Percentiles rank a stretch among this genome's conserved stretches.
phyloP scores from a whole-genome alignment of 2,888 invertebrate species.

The Platypus cylindrus region DNA sequence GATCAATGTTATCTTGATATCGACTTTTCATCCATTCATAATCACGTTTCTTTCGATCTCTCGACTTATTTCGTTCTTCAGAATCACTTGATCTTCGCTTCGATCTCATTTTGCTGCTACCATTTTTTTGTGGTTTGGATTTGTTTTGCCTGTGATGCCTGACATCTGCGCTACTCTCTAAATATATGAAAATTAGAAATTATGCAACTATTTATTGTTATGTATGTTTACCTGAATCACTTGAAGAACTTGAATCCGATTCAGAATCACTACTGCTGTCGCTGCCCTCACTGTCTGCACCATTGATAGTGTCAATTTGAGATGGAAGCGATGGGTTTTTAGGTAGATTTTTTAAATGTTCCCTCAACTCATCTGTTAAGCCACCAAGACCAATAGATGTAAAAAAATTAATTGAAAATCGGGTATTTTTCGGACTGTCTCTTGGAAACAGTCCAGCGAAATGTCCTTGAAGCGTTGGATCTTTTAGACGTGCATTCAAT shows the following conservation, averaged over 20 bases:
- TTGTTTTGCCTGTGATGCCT: too few species aligned
- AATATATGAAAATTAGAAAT: too few species aligned
- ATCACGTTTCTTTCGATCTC: constrained; percentile 10
- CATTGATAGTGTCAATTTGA: too few species aligned
- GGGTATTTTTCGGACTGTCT: constrained; percentile 90
- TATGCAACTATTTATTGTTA: background rate
- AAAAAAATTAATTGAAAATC: constrained; percentile 97
- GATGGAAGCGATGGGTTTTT: constrained; percentile 19
- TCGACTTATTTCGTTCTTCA: constrained; percentile 5
- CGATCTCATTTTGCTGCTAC: background rate
- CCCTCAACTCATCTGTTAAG: constrained; percentile 66
- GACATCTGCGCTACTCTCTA: too few species aligned
- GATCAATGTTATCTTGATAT: constrained; percentile 19
- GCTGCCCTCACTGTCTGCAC: constrained; percentile 9
- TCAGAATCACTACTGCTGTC: constrained; percentile 7
- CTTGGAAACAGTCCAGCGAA: constrained; percentile 90
- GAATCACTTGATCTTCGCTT: constrained; percentile 9
- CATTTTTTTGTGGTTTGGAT: constrained; percentile 3
- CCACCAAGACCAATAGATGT: constrained; percentile 95
- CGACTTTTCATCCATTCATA: constrained; percentile 20
- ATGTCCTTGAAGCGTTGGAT: constrained; percentile 71
- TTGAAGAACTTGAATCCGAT: constrained; percentile 6
- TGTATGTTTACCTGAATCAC: constrained; percentile 17
- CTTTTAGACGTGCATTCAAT: constrained; percentile 79
- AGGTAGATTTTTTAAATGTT: constrained; percentile 26